phyloP scores from a whole-genome alignment of 2,797 vertebrate species.

The Dicrostonyx torquatus region DNA sequence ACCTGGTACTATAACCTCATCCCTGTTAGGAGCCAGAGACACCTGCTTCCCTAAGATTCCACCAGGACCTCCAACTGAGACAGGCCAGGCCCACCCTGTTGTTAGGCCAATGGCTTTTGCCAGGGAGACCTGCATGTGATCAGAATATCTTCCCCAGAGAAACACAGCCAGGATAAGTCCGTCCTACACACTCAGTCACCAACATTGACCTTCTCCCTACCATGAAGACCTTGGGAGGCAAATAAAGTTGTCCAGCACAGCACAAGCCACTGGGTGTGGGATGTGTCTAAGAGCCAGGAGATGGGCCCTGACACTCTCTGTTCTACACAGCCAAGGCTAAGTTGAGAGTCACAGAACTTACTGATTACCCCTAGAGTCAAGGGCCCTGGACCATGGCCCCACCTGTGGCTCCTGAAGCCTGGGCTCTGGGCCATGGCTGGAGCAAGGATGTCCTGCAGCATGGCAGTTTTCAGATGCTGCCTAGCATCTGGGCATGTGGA shows the following conservation, averaged over 20 bases:
- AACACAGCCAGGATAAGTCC: fast-evolving
- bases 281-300: fast-evolving
- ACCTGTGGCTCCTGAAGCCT: fast-evolving
- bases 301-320: fast-evolving
- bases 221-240: fast-evolving
- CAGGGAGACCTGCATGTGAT: too few relatives aligned
- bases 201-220: fast-evolving
- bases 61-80: not conserved
- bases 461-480: fast-evolving
- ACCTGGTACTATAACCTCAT: too few relatives aligned
- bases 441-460: not conserved
- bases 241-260: not conserved
- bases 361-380: too few relatives aligned
- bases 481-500: fast-evolving
- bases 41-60: not conserved
- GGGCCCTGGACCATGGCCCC: fast-evolving
- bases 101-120: not conserved
- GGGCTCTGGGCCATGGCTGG: not conserved
- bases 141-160: not conserved
- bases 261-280: fast-evolving
- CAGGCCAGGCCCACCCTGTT: not conserved
- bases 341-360: too few relatives aligned
- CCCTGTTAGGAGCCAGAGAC: not conserved
- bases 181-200: fast-evolving
- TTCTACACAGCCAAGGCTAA: not conserved